phyloP scores from a whole-genome alignment of 2,113 vertebrate species.

The Lophius piscatorius region DNA sequence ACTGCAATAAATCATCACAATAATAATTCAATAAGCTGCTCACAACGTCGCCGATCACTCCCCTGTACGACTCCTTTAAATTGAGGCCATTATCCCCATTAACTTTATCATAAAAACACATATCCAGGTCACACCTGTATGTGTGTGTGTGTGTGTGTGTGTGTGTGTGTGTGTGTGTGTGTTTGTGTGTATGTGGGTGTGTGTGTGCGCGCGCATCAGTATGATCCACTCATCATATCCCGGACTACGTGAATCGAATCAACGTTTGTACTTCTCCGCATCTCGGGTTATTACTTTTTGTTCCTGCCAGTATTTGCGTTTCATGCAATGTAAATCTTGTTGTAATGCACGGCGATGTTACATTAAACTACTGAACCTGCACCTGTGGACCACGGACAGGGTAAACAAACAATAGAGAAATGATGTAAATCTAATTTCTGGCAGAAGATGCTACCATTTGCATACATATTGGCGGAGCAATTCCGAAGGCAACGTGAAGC shows the following conservation, averaged over 20 bases:
- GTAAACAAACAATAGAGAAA: constrained; percentile 50
- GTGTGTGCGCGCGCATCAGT: neutral
- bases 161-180: too few species aligned
- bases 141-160: too few species aligned
- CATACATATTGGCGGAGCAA: constrained; percentile 76
- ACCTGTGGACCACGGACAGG: constrained; percentile 46
- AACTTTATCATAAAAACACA: neutral
- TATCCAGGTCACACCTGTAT: neutral
- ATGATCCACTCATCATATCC: too few species aligned
- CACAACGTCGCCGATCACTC: neutral
- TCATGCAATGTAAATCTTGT: constrained; percentile 41
- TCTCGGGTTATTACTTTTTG: constrained; percentile 12
- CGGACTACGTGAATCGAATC: constrained; percentile 18
- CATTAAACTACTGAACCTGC: constrained; percentile 51
- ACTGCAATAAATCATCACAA: neutral
- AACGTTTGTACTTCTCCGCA: constrained; percentile 21
- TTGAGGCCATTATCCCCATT: constrained; percentile 1
- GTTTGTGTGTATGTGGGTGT: too few species aligned
- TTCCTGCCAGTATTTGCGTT: constrained; percentile 28
- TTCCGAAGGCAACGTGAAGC: constrained; percentile 64
- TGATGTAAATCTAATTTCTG: constrained; percentile 67
- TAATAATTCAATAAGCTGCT: neutral
- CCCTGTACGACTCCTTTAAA: neutral
- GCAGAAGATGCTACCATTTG: constrained; percentile 65
- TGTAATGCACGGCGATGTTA: constrained; percentile 45